These are phyloP conservation scores for Echiichthys vipera DNA, from an alignment of 2,797 vertebrate genomes.

Conservation along the genomic window DNA sequence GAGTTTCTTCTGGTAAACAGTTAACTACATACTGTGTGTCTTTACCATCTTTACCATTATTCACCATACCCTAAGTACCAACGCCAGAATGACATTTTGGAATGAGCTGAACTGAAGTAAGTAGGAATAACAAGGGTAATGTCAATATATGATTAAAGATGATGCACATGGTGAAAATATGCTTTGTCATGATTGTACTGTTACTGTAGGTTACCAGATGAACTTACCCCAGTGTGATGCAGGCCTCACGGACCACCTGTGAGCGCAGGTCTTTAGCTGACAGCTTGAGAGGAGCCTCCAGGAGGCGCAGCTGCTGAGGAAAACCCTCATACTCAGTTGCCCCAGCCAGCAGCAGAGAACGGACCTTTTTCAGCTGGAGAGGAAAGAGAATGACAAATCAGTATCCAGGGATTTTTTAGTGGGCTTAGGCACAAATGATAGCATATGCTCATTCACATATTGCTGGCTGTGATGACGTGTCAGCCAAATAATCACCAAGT, in stretches of 20 bases:
- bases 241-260: slow-evolving; percentile 97
- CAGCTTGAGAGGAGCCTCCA: slow-evolving; percentile 94
- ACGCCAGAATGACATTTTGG: not conserved
- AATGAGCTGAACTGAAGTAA: too few relatives aligned
- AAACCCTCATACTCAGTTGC: slow-evolving; percentile 94
- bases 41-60: not conserved
- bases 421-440: too few relatives aligned
- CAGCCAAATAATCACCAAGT: too few relatives aligned
- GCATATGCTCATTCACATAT: too few relatives aligned
- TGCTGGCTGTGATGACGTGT: too few relatives aligned
- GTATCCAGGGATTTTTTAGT: too few relatives aligned
- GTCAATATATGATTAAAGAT: not conserved
- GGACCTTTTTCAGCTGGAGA: slow-evolving; percentile 94
- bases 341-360: slow-evolving; percentile 93
- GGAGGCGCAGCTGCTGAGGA: slow-evolving; percentile 93
- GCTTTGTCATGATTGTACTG: not conserved
- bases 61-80: too few relatives aligned
- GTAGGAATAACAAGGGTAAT: not conserved
- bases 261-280: slow-evolving; percentile 98
- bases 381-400: not conserved
- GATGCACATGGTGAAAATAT: not conserved
- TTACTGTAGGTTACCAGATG: too few relatives aligned
- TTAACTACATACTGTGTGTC: too few relatives aligned
- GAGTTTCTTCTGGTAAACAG: too few relatives aligned
- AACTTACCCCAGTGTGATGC: slow-evolving; percentile 95